phyloP scores from a whole-genome alignment of 1,140 invertebrate genomes.

The Drosophila seguyi region DNA sequence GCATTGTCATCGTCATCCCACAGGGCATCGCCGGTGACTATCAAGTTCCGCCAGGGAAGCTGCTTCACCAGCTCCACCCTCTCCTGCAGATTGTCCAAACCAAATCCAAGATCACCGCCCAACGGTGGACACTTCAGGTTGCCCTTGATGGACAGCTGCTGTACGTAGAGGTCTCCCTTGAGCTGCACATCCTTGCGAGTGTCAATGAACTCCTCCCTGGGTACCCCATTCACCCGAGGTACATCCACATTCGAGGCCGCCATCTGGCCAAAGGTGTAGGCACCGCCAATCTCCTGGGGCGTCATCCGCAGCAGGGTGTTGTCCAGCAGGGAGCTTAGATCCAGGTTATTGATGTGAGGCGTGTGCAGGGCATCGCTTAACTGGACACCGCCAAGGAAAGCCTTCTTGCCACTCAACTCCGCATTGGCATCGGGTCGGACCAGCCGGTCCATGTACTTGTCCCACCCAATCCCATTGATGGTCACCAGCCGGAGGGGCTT shows the following conservation, averaged over 20 bases:
- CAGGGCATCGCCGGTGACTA: slow-evolving; percentile 60
- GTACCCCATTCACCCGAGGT: slow-evolving; percentile 46
- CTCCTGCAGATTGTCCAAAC: not conserved
- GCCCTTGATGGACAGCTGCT: slow-evolving; percentile 50
- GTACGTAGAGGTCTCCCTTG: slow-evolving; percentile 48
- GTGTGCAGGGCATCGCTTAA: slow-evolving; percentile 53
- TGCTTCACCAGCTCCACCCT: slow-evolving; percentile 33
- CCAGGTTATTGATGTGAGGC: slow-evolving; percentile 38
- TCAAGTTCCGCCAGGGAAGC: slow-evolving; percentile 55
- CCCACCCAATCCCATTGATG: slow-evolving; percentile 63
- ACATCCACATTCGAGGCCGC: slow-evolving; percentile 66
- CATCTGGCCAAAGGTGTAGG: slow-evolving; percentile 55
- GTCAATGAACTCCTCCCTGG: slow-evolving; percentile 52
- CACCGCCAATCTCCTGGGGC: slow-evolving; percentile 61
- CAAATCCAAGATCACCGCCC: not conserved
- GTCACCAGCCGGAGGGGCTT: slow-evolving; percentile 40
- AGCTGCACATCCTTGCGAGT: slow-evolving; percentile 24
- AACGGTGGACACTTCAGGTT: slow-evolving; percentile 38
- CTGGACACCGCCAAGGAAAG: slow-evolving; percentile 45
- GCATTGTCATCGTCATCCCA: slow-evolving; percentile 25
- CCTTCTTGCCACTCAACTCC: slow-evolving; percentile 46
- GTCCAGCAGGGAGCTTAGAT: slow-evolving; percentile 58
- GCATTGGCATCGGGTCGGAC: slow-evolving; percentile 53
- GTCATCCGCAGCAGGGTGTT: slow-evolving; percentile 69
- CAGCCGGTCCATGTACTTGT: slow-evolving; percentile 30